Evolutionary conservation across 2,888 invertebrate genomes (phyloP).

Genomic region (Chloroclysta siterata): DNA sequence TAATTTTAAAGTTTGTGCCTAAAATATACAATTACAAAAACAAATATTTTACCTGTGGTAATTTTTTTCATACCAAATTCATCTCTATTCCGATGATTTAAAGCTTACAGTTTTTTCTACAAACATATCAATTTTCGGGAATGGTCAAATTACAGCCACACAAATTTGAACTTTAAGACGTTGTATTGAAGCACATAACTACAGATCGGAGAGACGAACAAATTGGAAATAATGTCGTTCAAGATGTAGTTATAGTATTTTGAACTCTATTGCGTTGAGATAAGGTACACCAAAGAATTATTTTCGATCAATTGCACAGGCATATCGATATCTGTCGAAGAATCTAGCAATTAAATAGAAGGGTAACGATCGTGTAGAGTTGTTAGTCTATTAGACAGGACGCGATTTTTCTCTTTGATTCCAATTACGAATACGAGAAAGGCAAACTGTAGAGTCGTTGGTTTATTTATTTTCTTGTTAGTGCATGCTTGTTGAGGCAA

Average conservation of each 20-base stretch:
- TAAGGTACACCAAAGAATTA: slow-evolving; percentile 1
- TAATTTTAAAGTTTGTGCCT: background rate
- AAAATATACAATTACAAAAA: slow-evolving; percentile 2
- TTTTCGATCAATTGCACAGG: slow-evolving; percentile 18
- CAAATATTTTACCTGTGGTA: background rate
- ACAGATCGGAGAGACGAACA: background rate
- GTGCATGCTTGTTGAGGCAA: no score
- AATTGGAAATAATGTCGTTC: background rate
- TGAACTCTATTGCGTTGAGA: background rate
- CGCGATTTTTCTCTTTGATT: background rate
- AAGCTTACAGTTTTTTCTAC: background rate
- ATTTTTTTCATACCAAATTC: background rate
- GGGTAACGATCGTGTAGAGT: slow-evolving; percentile 27
- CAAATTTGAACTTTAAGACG: background rate
- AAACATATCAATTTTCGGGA: background rate
- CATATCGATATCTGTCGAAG: slow-evolving; percentile 26
- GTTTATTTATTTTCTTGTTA: background rate
- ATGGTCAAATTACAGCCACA: background rate
- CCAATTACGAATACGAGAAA: background rate
- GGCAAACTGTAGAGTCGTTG: background rate
- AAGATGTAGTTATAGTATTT: slow-evolving; percentile 1
- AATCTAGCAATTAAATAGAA: slow-evolving; percentile 34
- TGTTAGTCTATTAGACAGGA: slow-evolving; percentile 16
- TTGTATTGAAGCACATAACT: background rate
- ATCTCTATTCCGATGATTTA: background rate